phyloP scores from a whole-genome alignment of 2,797 vertebrate genomes.

The Channa striata region DNA sequence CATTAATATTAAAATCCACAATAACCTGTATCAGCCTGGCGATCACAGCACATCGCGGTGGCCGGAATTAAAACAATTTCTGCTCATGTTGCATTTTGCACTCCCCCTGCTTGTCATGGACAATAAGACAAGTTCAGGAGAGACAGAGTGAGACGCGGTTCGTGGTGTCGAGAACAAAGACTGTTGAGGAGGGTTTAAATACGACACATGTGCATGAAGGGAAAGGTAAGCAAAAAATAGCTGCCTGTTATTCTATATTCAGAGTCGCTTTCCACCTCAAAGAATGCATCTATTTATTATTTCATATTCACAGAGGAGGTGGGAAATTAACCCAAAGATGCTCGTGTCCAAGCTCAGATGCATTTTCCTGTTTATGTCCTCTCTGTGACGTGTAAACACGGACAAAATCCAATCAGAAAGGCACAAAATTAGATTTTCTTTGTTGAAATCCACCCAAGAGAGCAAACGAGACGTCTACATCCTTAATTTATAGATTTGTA shows the following conservation, averaged over 20 bases:
- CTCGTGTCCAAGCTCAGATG: constrained; percentile 17
- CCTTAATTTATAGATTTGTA: constrained; percentile 27
- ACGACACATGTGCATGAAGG: constrained; percentile 1
- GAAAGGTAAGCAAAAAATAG: constrained; percentile 52
- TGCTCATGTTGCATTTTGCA: constrained; percentile 18
- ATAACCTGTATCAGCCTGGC: constrained; percentile 27
- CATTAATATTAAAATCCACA: constrained; percentile 55
- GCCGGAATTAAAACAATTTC: constrained; percentile 22
- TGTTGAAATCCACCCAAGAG: neutral
- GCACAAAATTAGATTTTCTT: neutral
- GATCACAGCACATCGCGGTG: constrained; percentile 5
- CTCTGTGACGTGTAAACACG: constrained; percentile 14
- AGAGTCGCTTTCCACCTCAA: constrained; percentile 64
- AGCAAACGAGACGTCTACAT: constrained; percentile 29
- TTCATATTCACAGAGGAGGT: constrained; percentile 48
- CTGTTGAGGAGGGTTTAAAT: constrained; percentile 3
- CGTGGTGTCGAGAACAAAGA: constrained; percentile 33
- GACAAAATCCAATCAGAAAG: constrained; percentile 3
- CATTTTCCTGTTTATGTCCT: constrained; percentile 19
- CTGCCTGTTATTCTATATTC: constrained; percentile 65
- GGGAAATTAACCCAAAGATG: constrained; percentile 39
- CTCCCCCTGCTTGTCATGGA: neutral
- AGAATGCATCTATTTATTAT: constrained; percentile 66
- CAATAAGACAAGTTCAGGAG: constrained; percentile 34
- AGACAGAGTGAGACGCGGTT: constrained; percentile 32